phyloP scores from a whole-genome alignment of 1,140 invertebrate genomes.

The Hyphantria cunea region DNA sequence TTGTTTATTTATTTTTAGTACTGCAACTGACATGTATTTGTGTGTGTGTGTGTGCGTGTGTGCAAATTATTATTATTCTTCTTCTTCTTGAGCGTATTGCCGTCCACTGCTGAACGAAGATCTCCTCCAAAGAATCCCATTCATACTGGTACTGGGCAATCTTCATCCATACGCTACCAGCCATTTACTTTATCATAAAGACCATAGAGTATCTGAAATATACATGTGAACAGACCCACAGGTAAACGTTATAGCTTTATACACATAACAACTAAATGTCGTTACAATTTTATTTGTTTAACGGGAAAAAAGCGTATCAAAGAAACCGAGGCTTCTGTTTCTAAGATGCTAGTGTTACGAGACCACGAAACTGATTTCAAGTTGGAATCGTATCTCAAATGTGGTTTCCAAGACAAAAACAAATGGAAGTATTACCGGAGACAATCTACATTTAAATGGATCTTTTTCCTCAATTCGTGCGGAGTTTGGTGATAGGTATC shows the following conservation, averaged over 20 bases:
- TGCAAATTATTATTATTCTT: too few relatives aligned
- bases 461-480: constrained; percentile 61
- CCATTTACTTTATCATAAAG: too few relatives aligned
- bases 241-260: too few relatives aligned
- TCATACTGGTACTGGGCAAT: too few relatives aligned
- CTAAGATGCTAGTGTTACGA: constrained; percentile 34
- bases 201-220: too few relatives aligned
- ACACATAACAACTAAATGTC: constrained; percentile 18
- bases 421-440: constrained; percentile 75
- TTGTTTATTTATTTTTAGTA: constrained; percentile 19
- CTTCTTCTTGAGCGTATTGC: too few relatives aligned
- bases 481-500: constrained; percentile 65
- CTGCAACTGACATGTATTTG: too few relatives aligned
- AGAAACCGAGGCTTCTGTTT: constrained; percentile 26
- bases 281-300: constrained; percentile 16
- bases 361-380: constrained; percentile 50
- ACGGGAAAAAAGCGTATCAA: constrained; percentile 34
- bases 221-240: too few relatives aligned
- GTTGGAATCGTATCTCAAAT: constrained; percentile 53
- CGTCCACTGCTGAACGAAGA: too few relatives aligned
- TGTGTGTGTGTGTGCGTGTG: too few relatives aligned
- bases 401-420: constrained; percentile 65
- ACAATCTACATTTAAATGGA: constrained; percentile 73
- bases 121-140: too few relatives aligned
- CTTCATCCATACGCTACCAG: too few relatives aligned